Percentiles rank a stretch among this genome's conserved stretches.
These are phyloP conservation scores for Myotis planiceps DNA, from an alignment of 2,797 vertebrate species.

Conservation along the genomic window DNA sequence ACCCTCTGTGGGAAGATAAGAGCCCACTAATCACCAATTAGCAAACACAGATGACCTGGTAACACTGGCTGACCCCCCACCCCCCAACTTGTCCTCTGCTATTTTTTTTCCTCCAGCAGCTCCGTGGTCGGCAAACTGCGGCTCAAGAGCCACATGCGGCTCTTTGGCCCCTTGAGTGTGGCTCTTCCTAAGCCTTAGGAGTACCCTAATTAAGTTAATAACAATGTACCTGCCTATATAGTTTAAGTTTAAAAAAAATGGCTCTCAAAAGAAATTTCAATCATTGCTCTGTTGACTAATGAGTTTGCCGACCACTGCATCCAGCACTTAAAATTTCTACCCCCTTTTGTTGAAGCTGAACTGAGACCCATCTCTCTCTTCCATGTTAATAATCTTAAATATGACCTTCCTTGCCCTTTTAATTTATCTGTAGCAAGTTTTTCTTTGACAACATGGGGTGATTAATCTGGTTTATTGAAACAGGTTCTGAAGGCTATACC, in stretches of 20 bases:
- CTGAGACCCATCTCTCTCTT: neutral
- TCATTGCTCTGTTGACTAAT: too few relatives aligned
- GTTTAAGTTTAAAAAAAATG: too few relatives aligned
- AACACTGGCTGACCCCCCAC: neutral
- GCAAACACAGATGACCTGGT: neutral
- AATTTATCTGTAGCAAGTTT: neutral
- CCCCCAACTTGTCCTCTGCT: neutral
- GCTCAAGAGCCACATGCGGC: too few relatives aligned
- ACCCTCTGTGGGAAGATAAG: too few relatives aligned
- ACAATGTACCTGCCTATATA: too few relatives aligned
- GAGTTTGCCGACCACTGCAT: too few relatives aligned
- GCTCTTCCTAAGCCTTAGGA: too few relatives aligned
- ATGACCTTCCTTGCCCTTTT: neutral
- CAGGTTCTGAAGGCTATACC: neutral
- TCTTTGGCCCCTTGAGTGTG: too few relatives aligned
- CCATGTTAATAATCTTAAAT: too few relatives aligned
- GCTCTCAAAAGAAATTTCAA: too few relatives aligned
- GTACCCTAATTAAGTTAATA: too few relatives aligned
- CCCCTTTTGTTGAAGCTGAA: neutral
- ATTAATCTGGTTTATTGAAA: neutral
- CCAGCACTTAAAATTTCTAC: neutral
- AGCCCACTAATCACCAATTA: neutral
- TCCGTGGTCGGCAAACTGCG: too few relatives aligned
- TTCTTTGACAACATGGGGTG: neutral
- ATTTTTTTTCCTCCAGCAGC: neutral